Percentiles rank a stretch among this genome's conserved stretches.
Conservation (phyloP, 2,797 vertebrate species). For the Hephaestus fuliginosus region DNA sequence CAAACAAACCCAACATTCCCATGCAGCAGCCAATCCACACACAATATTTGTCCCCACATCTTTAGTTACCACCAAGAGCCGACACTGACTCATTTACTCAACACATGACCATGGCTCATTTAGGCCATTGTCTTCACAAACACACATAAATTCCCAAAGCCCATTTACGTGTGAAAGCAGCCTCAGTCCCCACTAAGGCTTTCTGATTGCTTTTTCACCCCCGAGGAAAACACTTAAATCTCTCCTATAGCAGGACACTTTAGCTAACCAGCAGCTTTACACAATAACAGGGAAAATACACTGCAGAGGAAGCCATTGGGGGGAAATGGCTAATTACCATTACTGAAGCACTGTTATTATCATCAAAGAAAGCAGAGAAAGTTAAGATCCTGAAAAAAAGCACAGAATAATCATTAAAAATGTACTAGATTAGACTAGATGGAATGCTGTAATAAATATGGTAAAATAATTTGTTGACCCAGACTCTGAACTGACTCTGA, state of each 20-base stretch:
- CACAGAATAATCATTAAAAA: not conserved
- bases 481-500: not conserved
- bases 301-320: not conserved
- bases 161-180: not conserved
- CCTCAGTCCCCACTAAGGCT: not conserved
- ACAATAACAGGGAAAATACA: conserved; percentile 14
- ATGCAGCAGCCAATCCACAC: not conserved
- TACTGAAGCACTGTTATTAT: conserved; percentile 12
- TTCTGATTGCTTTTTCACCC: conserved; percentile 4
- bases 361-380: not conserved
- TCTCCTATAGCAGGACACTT: not conserved
- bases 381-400: conserved; percentile 17
- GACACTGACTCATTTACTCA: not conserved
- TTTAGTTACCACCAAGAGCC: not conserved
- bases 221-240: conserved; percentile 26
- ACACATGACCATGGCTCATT: not conserved
- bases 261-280: conserved; percentile 1
- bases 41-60: not conserved
- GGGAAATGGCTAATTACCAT: conserved; percentile 30
- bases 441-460: not conserved
- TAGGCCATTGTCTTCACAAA: not conserved
- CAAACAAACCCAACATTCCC: not conserved
- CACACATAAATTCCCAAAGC: conserved; percentile 18
- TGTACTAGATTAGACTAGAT: not conserved
- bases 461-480: not conserved